Evolutionary conservation across 1,140 invertebrate species (phyloP), one percentile per base, ranked within the genome.

Genomic region (Drosophila mayri): DNA sequence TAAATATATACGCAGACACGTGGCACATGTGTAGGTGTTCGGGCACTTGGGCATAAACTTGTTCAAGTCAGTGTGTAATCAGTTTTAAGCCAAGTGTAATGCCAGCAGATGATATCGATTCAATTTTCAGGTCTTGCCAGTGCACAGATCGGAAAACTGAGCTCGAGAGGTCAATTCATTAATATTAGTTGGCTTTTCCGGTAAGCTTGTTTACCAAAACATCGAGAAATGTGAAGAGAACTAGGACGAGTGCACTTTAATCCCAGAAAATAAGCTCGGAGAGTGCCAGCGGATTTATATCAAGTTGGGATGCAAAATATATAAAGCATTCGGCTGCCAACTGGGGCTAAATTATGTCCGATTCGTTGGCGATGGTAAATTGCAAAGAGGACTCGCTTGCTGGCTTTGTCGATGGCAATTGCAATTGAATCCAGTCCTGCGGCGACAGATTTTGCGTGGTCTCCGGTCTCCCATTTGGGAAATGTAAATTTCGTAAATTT

Each of bases 61-160:
- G 46, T 41, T 11, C 35, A 54, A 75, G 80, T 74, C 66, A 82
- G 61, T 72, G 61, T 72, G 71, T 84, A 76, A 84, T 84, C 81
- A 77, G 81, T 80, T 79, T 68, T 84, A 73, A 84, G 71, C 59
- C 76, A 55, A 70, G 70, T 73, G 74, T 81, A 81, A 81, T 79
- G 67, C 71, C 71, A 72, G 37, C 49, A 78, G 81, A 63, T 82
- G 68, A 83, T 75, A 82, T 67, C 74, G 62, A 75, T 75, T 82
- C 68, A 68, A 74, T 76, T 76, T 65, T 54, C 46, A 58, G 49
- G 25, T 57, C 47, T 37, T 46, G 25, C 20, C 28, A 8, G 14
- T n/a, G 20, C 25, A 14, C 25, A 6, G 25, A 55, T 61, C 46
- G 41, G 28, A 30, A 49, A 59, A 68, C 28, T 57, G 18, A 57